Evolutionary conservation across 2,888 invertebrate genomes (phyloP).

Genomic region (Hesperia comma): DNA sequence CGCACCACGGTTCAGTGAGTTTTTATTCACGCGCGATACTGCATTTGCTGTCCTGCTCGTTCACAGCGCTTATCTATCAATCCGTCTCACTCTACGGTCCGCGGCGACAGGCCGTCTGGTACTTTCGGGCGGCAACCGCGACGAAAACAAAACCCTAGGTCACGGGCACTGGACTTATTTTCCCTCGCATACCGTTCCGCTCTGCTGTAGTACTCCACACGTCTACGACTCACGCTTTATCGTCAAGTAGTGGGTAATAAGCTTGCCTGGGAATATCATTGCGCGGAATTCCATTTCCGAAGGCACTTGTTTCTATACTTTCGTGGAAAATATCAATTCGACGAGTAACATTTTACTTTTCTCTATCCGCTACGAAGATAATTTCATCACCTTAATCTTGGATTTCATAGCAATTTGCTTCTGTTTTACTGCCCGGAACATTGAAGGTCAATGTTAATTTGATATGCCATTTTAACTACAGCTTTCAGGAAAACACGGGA

Average conservation of each 20-base stretch:
- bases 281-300: slow-evolving; percentile 48
- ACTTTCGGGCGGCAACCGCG: slow-evolving; percentile 67
- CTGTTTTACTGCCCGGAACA: slow-evolving; percentile 30
- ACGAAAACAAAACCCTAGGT: slow-evolving; percentile 78
- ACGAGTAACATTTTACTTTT: slow-evolving; percentile 17
- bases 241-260: slow-evolving; percentile 50
- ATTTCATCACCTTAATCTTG: slow-evolving; percentile 22
- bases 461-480: slow-evolving; percentile 44
- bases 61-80: slow-evolving; percentile 53
- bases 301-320: slow-evolving; percentile 42
- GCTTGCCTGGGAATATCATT: slow-evolving; percentile 47
- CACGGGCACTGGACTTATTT: slow-evolving; percentile 75
- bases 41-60: slow-evolving; percentile 64
- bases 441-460: slow-evolving; percentile 54
- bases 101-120: slow-evolving; percentile 83
- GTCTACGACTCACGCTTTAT: slow-evolving; percentile 50
- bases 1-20: slow-evolving; percentile 53
- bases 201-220: slow-evolving; percentile 46
- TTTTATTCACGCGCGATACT: slow-evolving; percentile 64
- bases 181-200: slow-evolving; percentile 52
- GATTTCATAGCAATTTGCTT: slow-evolving; percentile 33
- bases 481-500: slow-evolving; percentile 50
- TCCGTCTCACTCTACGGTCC: slow-evolving; percentile 67
- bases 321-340: slow-evolving; percentile 2
- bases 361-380: slow-evolving; percentile 25